A percentile compares a stretch with the other conserved stretches of the same genome.
Evolutionary conservation across 2,113 vertebrate species (phyloP).

Genomic region (Forbesichthys papilliferus): DNA sequence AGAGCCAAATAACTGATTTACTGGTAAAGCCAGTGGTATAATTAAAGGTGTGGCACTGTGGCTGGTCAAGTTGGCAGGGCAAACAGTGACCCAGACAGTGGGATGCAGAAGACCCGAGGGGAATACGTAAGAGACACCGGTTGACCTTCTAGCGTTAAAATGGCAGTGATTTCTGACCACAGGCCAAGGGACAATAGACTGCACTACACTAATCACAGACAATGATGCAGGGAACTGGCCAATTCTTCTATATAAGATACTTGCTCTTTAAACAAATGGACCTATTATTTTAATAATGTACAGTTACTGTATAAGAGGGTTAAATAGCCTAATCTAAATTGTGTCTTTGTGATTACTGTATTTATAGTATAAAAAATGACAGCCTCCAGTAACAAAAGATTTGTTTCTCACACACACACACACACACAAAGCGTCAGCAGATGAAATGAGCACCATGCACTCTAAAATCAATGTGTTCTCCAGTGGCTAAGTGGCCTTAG

Average conservation of each 20-base stretch:
- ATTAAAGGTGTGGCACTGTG: conserved; percentile 54
- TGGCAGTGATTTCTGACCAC: conserved; percentile 72
- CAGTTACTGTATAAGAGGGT: background rate
- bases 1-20: conserved; percentile 72
- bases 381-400: too few relatives aligned
- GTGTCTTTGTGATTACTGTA: too few relatives aligned
- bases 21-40: conserved; percentile 63
- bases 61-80: conserved; percentile 66
- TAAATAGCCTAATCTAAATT: too few relatives aligned
- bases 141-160: conserved; percentile 73
- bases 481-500: too few relatives aligned
- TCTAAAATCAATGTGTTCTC: too few relatives aligned
- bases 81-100: conserved; percentile 68
- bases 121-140: conserved; percentile 60
- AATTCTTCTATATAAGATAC: conserved; percentile 13
- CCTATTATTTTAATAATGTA: conserved; percentile 27
- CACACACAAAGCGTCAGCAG: too few relatives aligned
- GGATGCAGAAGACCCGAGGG: conserved; percentile 47
- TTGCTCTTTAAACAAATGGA: conserved; percentile 56
- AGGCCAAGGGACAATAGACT: conserved; percentile 74
- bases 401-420: too few relatives aligned
- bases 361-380: too few relatives aligned
- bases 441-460: too few relatives aligned
- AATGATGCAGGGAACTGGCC: conserved; percentile 46
- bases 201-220: conserved; percentile 74